A percentile compares a stretch with the other conserved stretches of the same genome.
phyloP scores from a whole-genome alignment of 2,113 vertebrate genomes.

The Halichoerus grypus region DNA sequence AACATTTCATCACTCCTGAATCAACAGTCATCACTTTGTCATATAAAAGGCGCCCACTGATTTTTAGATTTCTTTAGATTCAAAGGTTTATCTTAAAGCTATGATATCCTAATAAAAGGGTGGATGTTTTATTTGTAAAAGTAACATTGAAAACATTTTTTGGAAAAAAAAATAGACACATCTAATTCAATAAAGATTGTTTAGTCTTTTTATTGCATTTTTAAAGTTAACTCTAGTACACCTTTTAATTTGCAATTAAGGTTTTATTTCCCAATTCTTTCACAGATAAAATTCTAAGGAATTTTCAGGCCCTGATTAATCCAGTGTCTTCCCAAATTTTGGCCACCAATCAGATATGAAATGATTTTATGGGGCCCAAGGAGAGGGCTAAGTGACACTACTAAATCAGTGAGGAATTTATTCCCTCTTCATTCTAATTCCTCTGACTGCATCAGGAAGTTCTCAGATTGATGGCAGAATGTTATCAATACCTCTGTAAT shows the following conservation, averaged over 20 bases:
- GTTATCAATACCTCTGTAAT: neutral
- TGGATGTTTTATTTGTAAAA: slow-evolving; percentile 28
- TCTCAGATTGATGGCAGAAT: neutral
- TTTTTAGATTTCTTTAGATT: slow-evolving; percentile 25
- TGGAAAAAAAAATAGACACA: neutral
- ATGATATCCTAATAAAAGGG: neutral
- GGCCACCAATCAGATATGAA: neutral
- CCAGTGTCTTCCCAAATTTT: neutral
- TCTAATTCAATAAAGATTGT: neutral
- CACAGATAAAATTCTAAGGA: slow-evolving; percentile 13
- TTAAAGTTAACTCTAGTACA: slow-evolving; percentile 20
- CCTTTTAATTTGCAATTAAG: neutral
- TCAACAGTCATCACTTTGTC: neutral
- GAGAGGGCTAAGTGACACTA: neutral
- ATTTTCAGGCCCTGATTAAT: slow-evolving; percentile 21
- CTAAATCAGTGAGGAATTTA: neutral
- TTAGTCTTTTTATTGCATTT: neutral
- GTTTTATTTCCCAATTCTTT: neutral
- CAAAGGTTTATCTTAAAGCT: slow-evolving; percentile 22
- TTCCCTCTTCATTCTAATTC: neutral
- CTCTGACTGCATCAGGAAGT: neutral
- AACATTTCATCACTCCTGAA: slow-evolving; percentile 20
- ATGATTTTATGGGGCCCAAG: neutral
- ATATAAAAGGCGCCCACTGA: neutral
- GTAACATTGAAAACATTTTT: slow-evolving; percentile 16